These are phyloP conservation scores for Pilophorus perplexus DNA, from an alignment of 2,888 invertebrate genomes.

Conservation along the genomic window DNA sequence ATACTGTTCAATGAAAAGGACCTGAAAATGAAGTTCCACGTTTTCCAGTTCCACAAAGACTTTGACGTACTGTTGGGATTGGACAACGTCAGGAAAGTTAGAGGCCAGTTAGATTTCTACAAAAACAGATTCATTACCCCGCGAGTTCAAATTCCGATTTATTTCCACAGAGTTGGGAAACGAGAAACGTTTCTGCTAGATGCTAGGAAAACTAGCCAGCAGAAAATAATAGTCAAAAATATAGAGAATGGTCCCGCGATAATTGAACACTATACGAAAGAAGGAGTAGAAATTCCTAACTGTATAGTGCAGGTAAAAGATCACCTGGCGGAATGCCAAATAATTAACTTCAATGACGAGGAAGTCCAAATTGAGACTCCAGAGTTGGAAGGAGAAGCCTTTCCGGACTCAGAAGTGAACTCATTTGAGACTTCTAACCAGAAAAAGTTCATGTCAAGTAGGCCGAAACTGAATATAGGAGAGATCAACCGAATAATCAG, in stretches of 20 bases:
- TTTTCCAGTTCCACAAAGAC: slow-evolving; percentile 42
- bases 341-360: not conserved
- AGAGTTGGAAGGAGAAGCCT: too few relatives aligned
- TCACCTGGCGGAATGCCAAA: not conserved
- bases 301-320: too few relatives aligned
- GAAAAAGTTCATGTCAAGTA: too few relatives aligned
- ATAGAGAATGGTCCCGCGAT: slow-evolving; percentile 50
- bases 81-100: slow-evolving; percentile 44
- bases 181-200: too few relatives aligned
- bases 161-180: not conserved
- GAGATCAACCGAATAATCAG: too few relatives aligned
- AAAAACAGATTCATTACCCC: not conserved
- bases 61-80: slow-evolving; percentile 48
- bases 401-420: too few relatives aligned
- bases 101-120: not conserved
- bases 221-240: slow-evolving; percentile 49
- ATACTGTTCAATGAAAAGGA: not conserved
- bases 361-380: too few relatives aligned
- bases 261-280: slow-evolving; percentile 9
- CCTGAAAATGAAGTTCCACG: slow-evolving; percentile 25
- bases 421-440: too few relatives aligned
- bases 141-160: not conserved
- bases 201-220: slow-evolving; percentile 50
- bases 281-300: not conserved
- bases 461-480: too few relatives aligned